Conservation (phyloP, 64 coral and sea anemone genomes). For the Stichodactyla helianthus region DNA sequence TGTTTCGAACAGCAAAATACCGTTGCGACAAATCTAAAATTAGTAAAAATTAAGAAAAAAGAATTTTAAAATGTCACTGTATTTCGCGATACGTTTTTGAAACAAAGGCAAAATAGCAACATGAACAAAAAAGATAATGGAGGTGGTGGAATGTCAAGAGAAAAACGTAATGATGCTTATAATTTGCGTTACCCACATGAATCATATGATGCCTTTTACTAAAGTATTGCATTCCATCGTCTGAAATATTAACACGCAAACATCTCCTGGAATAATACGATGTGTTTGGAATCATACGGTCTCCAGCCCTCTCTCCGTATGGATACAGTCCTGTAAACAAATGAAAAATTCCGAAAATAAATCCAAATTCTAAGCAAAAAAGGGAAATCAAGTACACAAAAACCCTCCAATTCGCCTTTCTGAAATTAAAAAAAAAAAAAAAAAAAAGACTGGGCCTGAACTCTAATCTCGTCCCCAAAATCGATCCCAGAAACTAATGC, state of each 20-base stretch:
- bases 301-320: neutral
- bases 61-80: neutral
- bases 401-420: too few relatives aligned
- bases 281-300: slow-evolving; percentile 16
- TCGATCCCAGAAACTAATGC: too few relatives aligned
- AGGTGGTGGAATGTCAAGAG: too few relatives aligned
- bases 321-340: neutral
- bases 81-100: neutral
- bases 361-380: too few relatives aligned
- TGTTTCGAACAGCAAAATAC: neutral
- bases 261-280: slow-evolving; percentile 1
- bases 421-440: too few relatives aligned
- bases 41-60: neutral
- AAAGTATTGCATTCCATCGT: slow-evolving; percentile 20
- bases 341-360: neutral
- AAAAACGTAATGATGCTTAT: neutral
- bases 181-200: neutral
- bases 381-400: too few relatives aligned
- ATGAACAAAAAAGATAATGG: neutral
- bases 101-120: neutral
- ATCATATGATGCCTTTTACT: slow-evolving; percentile 8
- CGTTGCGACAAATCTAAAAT: neutral
- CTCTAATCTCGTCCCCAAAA: too few relatives aligned
- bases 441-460: too few relatives aligned
- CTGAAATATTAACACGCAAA: neutral